These are phyloP conservation scores for Cairina moschata DNA, from an alignment of 2,113 vertebrate species.

Conservation along the genomic window DNA sequence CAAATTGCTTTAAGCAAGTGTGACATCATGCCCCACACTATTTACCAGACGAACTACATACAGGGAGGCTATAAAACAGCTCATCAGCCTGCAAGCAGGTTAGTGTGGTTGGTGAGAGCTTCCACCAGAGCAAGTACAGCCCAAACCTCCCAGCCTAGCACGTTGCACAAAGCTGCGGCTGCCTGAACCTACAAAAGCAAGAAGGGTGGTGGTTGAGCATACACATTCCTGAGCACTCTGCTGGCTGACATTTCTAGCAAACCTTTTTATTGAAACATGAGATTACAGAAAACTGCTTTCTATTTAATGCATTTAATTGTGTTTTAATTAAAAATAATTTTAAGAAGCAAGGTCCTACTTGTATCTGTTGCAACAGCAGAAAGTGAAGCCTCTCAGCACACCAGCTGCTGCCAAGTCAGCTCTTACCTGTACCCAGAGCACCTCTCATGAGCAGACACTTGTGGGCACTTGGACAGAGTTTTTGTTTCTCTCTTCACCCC, in stretches of 20 bases:
- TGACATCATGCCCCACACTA: slow-evolving; percentile 14
- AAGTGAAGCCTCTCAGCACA: background rate
- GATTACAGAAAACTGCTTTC: background rate
- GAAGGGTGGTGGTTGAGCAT: background rate
- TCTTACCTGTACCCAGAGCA: background rate
- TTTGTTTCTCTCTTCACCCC: background rate
- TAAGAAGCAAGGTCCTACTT: background rate
- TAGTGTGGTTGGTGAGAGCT: background rate
- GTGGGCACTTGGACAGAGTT: background rate
- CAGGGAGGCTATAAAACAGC: background rate
- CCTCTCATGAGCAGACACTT: background rate
- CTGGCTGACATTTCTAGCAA: background rate
- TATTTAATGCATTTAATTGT: background rate
- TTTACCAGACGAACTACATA: background rate
- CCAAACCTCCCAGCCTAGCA: background rate
- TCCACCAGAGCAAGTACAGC: background rate
- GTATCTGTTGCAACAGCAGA: background rate
- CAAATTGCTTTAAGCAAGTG: slow-evolving; percentile 17
- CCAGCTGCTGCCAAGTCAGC: background rate
- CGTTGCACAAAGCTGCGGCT: fast-evolving
- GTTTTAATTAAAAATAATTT: background rate
- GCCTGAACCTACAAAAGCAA: background rate
- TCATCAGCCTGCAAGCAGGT: fast-evolving
- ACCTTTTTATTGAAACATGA: background rate
- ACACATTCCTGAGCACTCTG: background rate